Base-by-base conservation (phyloP, 2,797 vertebrate genomes). In the Brachyrhaphis roseni region DNA sequence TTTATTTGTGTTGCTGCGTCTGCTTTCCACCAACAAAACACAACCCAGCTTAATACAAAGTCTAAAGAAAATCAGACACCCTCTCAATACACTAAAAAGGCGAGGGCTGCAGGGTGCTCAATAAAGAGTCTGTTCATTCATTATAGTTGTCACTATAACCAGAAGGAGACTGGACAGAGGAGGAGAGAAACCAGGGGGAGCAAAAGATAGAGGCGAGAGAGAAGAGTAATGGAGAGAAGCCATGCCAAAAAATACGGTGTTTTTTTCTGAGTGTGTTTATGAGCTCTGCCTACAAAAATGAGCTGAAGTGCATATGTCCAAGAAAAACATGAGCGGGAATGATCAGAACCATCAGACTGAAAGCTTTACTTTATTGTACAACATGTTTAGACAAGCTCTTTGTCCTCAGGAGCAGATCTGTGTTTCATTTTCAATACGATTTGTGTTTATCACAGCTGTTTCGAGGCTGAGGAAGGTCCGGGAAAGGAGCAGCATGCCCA, bases 281-380 rank as follows among this genome's bases (percentile, higher is more conserved):
- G 66, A 62, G 81, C 73, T 78, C 79, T 45, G 84, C 76, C 43
- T 13, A 79, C 75, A 76, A 78, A 86, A 85, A 86, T 3, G 83
- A 39, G 62, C 77, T n/a, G 64, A 15, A 16, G 11, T 78, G 77
- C 73, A 71, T 57, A 34, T 51, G 43, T 87, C 81, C 87, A 92
- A 91, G 78, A 91, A 87, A 88, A 90, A 91, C 88, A 92, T 1
- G 5, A 82, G 79, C 36, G 2, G 83, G 83, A 85, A 89, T 92
- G 75, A 92, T 79, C 53, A 66, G 84, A 26, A 81, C 75, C 75
- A 23, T 47, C n/a, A 76, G 79, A 85, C 78, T 77, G 87, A 43
- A 93, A 92, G 87, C 89, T 92, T 76, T 78, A 68, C 41, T 93
- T 93, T 90, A 91, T 87, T 90, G 82, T 82, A 89, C 66, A 12